Evolutionary conservation across 2,888 invertebrate genomes (phyloP).

Genomic region (Mactromeris polynyma): DNA sequence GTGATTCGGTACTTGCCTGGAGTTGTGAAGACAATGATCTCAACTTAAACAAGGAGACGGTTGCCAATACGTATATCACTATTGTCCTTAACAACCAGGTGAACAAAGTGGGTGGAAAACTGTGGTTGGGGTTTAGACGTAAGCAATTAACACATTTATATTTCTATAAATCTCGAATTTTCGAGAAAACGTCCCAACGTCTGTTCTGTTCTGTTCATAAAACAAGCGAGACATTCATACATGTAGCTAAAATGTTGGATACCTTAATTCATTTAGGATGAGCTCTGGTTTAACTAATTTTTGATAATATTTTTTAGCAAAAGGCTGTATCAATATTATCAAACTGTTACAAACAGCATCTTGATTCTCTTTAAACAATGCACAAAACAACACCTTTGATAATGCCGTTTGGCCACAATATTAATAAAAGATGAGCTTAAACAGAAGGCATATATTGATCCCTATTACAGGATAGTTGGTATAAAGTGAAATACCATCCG

Average conservation of each 20-base stretch:
- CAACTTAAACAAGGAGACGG: background rate
- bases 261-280: background rate
- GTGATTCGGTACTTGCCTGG: background rate
- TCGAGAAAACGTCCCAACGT: no score
- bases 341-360: no score
- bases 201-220: no score
- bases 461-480: no score
- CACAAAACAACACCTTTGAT: no score
- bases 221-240: background rate
- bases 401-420: no score
- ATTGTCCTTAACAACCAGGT: background rate
- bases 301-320: no score
- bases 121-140: constrained; percentile 34
- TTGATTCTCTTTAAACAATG: no score
- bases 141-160: background rate
- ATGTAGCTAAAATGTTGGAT: background rate
- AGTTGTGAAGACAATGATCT: constrained; percentile 8
- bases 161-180: background rate
- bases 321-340: no score
- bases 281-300: background rate
- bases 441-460: no score
- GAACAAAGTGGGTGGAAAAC: background rate
- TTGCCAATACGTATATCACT: background rate
- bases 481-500: no score
- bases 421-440: no score